Evolutionary conservation across 2,888 invertebrate species (phyloP).

Genomic region (Ethmia dodecea): DNA sequence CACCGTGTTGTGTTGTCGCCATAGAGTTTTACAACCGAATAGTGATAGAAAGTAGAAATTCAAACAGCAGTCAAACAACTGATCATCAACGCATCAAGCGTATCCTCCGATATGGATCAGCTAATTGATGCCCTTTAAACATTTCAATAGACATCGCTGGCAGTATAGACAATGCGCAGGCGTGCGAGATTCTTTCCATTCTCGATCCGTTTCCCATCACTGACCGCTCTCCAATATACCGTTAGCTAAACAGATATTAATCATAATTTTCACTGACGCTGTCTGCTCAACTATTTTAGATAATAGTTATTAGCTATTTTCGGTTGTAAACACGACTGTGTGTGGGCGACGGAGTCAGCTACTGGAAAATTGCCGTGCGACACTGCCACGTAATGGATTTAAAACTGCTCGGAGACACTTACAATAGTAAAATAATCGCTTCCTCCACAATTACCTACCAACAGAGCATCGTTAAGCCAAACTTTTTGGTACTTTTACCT

Average conservation of each 20-base stretch:
- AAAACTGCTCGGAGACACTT: slow-evolving; percentile 64
- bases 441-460: slow-evolving; percentile 48
- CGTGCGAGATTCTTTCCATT: slow-evolving; percentile 34
- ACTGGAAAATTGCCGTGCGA: slow-evolving; percentile 75
- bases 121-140: slow-evolving; percentile 56
- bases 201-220: slow-evolving; percentile 6
- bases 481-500: slow-evolving; percentile 11
- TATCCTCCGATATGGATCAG: slow-evolving; percentile 36
- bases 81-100: slow-evolving; percentile 27
- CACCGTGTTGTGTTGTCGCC: too few species aligned
- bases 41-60: slow-evolving; percentile 32
- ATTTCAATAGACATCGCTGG: slow-evolving; percentile 41
- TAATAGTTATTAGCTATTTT: slow-evolving; percentile 73
- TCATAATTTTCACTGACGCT: slow-evolving; percentile 75
- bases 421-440: slow-evolving; percentile 66
- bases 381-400: slow-evolving; percentile 69
- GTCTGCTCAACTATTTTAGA: slow-evolving; percentile 61
- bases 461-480: slow-evolving; percentile 32
- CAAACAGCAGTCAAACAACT: slow-evolving; percentile 26
- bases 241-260: slow-evolving; percentile 76
- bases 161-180: slow-evolving; percentile 23
- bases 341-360: slow-evolving; percentile 60
- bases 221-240: slow-evolving; percentile 36
- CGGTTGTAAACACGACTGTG: slow-evolving; percentile 55
- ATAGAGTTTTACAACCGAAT: too few species aligned